Base-by-base conservation (phyloP, 64 coral and sea anemone genomes). In the Porites lutea region DNA sequence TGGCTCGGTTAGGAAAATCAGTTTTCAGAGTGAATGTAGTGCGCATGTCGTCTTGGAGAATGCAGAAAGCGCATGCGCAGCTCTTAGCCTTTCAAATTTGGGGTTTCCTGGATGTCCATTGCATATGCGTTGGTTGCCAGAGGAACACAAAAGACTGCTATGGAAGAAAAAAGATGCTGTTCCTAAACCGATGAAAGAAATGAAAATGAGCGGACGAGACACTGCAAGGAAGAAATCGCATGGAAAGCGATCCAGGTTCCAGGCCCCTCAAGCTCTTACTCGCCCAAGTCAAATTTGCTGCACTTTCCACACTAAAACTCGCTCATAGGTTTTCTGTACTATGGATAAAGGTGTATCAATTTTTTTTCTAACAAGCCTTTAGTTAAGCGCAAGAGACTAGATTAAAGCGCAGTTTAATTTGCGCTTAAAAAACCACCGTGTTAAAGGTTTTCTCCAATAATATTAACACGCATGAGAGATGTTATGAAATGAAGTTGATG, bases 1-100 rank as follows among this genome's bases (percentile, higher is more conserved):
- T 65, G 81, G 81, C 3, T 63, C 18, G 13, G 63, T 84, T 2
- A 84, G 63, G 14, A 84, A 84, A 65, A 69, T 84, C 13, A 84
- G 81, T 84, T 84, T 84, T 84, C 81, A 67, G 59, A 84, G 81
- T 69, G 81, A 51, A 52, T 84, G 81, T 48, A 84, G 81, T 52
- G 81, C 81, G 3, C 81, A 84, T 84, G 62, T 84, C 9, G 81
- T 84, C 46, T 52, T 84, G 7, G 81, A 84, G 52, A 84, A 84
- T 46, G 81, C 63, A 8, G 81, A 84, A 67, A 84, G 48, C 18
- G 81, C 81, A 19, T 84, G 81, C 47, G 45, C 62, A 23, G 81
- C 81, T 51, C 81, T 84, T 3, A 68, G 81, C 59, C 62, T 84
- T 15, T 84, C 81, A 51, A 84, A 84, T 52, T 84, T 84, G n/a